phyloP scores from a whole-genome alignment of 64 coral and sea anemone genomes.

The Anthopleura sola region DNA sequence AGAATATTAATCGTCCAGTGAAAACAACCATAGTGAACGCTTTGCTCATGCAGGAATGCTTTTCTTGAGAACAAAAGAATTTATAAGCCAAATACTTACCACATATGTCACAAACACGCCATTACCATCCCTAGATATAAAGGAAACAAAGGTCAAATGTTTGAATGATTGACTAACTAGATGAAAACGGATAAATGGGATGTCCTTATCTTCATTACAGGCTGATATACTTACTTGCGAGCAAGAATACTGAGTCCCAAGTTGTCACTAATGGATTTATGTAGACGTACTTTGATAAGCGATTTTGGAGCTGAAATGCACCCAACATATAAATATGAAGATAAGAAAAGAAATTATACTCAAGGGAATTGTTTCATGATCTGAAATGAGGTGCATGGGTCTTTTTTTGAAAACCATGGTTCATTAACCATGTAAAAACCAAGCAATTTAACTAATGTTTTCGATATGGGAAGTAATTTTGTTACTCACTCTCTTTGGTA shows the following conservation, averaged over 20 bases:
- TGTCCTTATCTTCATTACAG: no score
- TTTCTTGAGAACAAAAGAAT: neutral
- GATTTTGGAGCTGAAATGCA: slow-evolving; percentile 35
- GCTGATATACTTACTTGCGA: slow-evolving; percentile 28
- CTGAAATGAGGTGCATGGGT: neutral
- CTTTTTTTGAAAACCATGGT: no score
- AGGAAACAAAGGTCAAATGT: neutral
- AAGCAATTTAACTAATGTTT: no score
- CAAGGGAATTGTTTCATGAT: neutral
- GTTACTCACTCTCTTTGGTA: slow-evolving; percentile 33
- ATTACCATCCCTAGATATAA: slow-evolving; percentile 49
- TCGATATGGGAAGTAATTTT: neutral
- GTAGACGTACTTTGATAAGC: slow-evolving; percentile 36
- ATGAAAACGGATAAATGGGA: neutral
- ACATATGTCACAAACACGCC: slow-evolving; percentile 62
- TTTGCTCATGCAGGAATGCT: no score
- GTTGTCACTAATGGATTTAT: slow-evolving; percentile 52
- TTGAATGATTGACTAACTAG: neutral
- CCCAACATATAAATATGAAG: neutral
- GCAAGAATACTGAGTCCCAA: slow-evolving; percentile 57
- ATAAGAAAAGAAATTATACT: no score
- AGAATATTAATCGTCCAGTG: no score
- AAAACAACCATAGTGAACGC: no score
- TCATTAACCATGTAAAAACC: no score
- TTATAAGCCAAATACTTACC: slow-evolving; percentile 18